Evolutionary conservation across 2,113 vertebrate genomes (phyloP).

Genomic region (Tragulus kanchil): DNA sequence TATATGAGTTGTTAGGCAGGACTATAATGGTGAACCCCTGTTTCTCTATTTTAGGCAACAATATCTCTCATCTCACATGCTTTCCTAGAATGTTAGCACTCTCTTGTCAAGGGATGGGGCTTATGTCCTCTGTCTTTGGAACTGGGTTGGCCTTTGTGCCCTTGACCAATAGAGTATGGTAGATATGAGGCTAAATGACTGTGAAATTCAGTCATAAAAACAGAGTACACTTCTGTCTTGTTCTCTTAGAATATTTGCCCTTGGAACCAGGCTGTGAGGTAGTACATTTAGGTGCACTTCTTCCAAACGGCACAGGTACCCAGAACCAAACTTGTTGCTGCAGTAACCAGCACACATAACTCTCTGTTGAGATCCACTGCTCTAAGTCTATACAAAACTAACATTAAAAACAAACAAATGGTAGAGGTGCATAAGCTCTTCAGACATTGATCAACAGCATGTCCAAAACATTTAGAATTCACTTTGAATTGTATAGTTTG

Average conservation of each 20-base stretch:
- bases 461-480: slow-evolving; percentile 50
- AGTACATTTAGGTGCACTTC: too few relatives aligned
- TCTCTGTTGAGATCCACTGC: not conserved
- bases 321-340: too few relatives aligned
- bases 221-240: too few relatives aligned
- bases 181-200: too few relatives aligned
- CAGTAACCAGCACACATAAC: too few relatives aligned
- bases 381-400: not conserved
- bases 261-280: too few relatives aligned
- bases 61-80: not conserved
- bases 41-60: not conserved
- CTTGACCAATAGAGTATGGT: not conserved
- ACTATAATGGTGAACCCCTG: not conserved
- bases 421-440: not conserved
- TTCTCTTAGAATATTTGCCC: too few relatives aligned
- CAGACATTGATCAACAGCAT: not conserved
- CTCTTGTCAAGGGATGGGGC: not conserved
- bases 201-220: too few relatives aligned
- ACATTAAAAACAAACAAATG: slow-evolving; percentile 44
- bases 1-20: not conserved
- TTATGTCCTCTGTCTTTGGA: slow-evolving; percentile 12
- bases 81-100: not conserved
- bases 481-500: not conserved
- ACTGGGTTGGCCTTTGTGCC: not conserved
- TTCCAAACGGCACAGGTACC: too few relatives aligned